phyloP scores from a whole-genome alignment of 2,888 invertebrate species.

The Cryptops parisi region DNA sequence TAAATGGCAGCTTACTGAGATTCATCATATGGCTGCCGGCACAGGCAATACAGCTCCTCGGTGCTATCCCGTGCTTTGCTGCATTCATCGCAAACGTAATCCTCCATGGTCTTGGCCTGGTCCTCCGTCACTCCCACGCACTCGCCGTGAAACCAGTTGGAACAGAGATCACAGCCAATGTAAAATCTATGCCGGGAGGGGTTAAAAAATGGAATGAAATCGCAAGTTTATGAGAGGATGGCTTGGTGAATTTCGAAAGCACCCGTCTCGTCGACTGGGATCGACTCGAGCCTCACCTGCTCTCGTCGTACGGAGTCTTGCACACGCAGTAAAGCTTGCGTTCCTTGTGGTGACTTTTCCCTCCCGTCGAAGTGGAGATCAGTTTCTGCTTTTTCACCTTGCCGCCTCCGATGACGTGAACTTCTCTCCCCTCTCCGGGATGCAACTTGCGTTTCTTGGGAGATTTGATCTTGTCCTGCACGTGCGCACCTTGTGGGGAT shows the following conservation, averaged over 20 bases:
- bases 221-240: no score
- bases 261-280: no score
- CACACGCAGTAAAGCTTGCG: slow-evolving; percentile 74
- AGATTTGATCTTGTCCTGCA: slow-evolving; percentile 3
- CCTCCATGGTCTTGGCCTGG: slow-evolving; percentile 74
- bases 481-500: not conserved
- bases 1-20: slow-evolving; percentile 56
- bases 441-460: slow-evolving; percentile 20
- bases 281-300: slow-evolving; percentile 57
- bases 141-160: slow-evolving; percentile 97
- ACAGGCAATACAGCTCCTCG: slow-evolving; percentile 86
- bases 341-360: slow-evolving; percentile 39
- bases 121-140: slow-evolving; percentile 90
- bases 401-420: slow-evolving; percentile 12
- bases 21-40: slow-evolving; percentile 92
- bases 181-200: slow-evolving; percentile 89
- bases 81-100: slow-evolving; percentile 48
- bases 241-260: no score
- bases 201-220: no score
- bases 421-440: slow-evolving; percentile 19
- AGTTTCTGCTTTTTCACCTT: slow-evolving; percentile 19
- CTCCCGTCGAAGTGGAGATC: slow-evolving; percentile 16
- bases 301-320: slow-evolving; percentile 85
- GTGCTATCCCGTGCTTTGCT: slow-evolving; percentile 62
- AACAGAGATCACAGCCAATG: slow-evolving; percentile 93